Percentiles rank a stretch among this genome's conserved stretches.
Evolutionary conservation across 2,888 invertebrate genomes (phyloP).

Genomic region (Nomada hirtipes): DNA sequence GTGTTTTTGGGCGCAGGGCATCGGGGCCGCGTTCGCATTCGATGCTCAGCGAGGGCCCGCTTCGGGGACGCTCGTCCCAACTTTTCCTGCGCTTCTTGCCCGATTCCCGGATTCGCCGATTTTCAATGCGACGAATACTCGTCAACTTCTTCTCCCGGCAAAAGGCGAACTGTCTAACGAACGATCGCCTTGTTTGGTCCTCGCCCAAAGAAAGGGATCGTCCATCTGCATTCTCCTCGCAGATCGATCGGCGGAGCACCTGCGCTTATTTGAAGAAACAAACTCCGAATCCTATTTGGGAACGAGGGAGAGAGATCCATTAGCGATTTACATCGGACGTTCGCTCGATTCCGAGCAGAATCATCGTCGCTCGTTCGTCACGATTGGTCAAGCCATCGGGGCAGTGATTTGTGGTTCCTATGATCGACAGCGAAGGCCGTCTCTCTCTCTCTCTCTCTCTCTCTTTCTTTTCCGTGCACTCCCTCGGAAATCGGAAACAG

Average conservation of each 20-base stretch:
- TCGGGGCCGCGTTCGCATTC: too few relatives aligned
- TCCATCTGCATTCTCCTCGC: conserved; percentile 26
- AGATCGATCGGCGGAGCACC: not conserved
- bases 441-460: not conserved
- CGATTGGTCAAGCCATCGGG: conserved; percentile 50
- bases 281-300: conserved; percentile 14
- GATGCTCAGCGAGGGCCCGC: not conserved
- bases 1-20: conserved; percentile 12
- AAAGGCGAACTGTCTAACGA: conserved; percentile 13
- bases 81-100: conserved; percentile 17
- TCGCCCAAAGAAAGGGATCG: conserved; percentile 21
- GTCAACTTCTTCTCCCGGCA: conserved; percentile 17
- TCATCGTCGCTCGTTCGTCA: conserved; percentile 49
- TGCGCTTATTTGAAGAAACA: conserved; percentile 23
- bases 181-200: conserved; percentile 41
- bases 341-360: conserved; percentile 36
- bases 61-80: not conserved
- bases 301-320: conserved; percentile 26
- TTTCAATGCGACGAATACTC: conserved; percentile 27
- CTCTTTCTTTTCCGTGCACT: too few relatives aligned
- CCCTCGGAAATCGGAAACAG: not conserved
- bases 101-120: conserved; percentile 26
- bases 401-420: conserved; percentile 58
- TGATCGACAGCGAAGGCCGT: conserved; percentile 4
- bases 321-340: conserved; percentile 30